These are phyloP conservation scores for Papilio machaon DNA, from an alignment of 1,140 invertebrate genomes.

Conservation along the genomic window DNA sequence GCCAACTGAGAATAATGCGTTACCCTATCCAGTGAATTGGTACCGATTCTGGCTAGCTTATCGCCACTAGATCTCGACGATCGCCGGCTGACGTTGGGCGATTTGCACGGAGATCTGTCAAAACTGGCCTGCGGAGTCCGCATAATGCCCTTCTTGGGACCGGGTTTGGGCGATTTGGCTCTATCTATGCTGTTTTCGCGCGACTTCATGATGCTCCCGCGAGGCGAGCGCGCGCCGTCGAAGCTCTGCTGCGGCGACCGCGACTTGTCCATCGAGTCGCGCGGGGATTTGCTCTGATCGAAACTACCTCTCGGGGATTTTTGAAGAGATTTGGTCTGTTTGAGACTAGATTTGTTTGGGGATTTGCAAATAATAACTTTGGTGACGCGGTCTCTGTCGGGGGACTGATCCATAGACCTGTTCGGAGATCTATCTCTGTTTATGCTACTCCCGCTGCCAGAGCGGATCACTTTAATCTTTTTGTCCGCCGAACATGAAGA, in stretches of 20 bases:
- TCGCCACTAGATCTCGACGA: conserved; percentile 78
- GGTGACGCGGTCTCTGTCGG: conserved; percentile 74
- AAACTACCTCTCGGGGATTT: conserved; percentile 77
- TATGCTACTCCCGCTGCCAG: conserved; percentile 77
- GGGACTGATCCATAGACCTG: conserved; percentile 62
- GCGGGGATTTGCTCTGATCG: conserved; percentile 72
- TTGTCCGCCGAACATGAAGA: conserved; percentile 59
- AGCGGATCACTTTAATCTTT: conserved; percentile 76
- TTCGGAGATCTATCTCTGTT: conserved; percentile 76
- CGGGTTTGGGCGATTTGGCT: conserved; percentile 76
- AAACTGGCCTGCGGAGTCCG: conserved; percentile 78
- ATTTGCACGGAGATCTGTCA: conserved; percentile 78
- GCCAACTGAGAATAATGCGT: conserved; percentile 79
- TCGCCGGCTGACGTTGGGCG: conserved; percentile 73
- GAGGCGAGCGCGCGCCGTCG: conserved; percentile 74
- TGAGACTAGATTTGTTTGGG: conserved; percentile 79
- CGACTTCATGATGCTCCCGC: conserved; percentile 75
- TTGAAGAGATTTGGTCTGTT: conserved; percentile 70
- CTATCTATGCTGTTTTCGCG: conserved; percentile 75
- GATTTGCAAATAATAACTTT: conserved; percentile 82
- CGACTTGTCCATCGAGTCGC: conserved; percentile 74
- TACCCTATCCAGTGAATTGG: conserved; percentile 78
- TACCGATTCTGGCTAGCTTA: conserved; percentile 76
- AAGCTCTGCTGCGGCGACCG: conserved; percentile 78
- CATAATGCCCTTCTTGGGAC: conserved; percentile 80